phyloP scores from a whole-genome alignment of 1,140 invertebrate genomes.

The Hycleus phaleratus region DNA sequence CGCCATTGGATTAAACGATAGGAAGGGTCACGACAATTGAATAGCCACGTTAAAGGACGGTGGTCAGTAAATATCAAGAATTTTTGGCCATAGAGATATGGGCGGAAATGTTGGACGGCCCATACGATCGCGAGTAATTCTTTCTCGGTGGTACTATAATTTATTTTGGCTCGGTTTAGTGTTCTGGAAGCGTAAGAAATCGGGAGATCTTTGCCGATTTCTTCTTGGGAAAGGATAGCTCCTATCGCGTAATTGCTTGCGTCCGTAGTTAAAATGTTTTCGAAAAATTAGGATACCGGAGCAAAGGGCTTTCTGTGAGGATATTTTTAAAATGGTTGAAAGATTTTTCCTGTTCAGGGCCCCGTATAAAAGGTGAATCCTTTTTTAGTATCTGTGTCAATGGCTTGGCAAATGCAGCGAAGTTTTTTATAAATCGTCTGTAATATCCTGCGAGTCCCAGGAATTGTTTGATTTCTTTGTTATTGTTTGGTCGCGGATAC shows the following conservation, averaged over 20 bases:
- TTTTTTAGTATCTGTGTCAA: constrained; percentile 16
- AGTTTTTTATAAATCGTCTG: constrained; percentile 12
- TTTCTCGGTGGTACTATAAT: constrained; percentile 41
- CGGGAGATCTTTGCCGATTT: constrained; percentile 23
- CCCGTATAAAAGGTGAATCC: neutral
- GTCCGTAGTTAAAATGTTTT: constrained; percentile 27
- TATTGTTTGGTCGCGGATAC: constrained; percentile 36
- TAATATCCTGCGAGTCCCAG: constrained; percentile 23
- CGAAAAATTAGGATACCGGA: constrained; percentile 27
- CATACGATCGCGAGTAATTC: constrained; percentile 41
- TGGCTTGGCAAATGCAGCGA: constrained; percentile 4
- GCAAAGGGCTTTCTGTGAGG: constrained; percentile 10
- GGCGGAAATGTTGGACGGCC: constrained; percentile 41
- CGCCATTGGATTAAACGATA: constrained; percentile 42
- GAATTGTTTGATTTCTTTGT: constrained; percentile 20
- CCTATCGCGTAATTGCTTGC: constrained; percentile 18
- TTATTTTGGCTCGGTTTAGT: constrained; percentile 39
- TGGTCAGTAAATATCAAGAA: constrained; percentile 49
- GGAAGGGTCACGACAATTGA: constrained; percentile 42
- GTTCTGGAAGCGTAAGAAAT: constrained; percentile 39
- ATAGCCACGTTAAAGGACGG: constrained; percentile 43
- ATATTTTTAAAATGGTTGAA: constrained; percentile 10
- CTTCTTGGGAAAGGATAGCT: constrained; percentile 19
- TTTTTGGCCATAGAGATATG: constrained; percentile 43
- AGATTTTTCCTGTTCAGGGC: neutral